These are phyloP conservation scores for Pteruthius melanotis DNA, from an alignment of 2,113 vertebrate genomes.

Conservation along the genomic window DNA sequence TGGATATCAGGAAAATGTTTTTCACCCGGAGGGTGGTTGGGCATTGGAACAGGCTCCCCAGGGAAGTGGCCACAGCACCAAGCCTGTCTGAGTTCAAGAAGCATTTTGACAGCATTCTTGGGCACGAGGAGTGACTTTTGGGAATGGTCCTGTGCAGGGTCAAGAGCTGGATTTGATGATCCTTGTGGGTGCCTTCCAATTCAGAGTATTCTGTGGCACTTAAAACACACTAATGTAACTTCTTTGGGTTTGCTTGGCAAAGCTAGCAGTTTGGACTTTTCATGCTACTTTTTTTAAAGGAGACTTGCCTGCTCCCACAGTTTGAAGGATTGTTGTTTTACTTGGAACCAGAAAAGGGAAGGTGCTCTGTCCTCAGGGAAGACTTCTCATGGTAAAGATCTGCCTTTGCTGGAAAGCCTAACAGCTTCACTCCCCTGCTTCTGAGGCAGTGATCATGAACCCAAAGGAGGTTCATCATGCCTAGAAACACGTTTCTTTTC, in stretches of 20 bases:
- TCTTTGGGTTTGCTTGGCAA: not conserved
- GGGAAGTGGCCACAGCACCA: not conserved
- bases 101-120: not conserved
- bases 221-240: not conserved
- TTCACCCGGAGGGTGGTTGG: not conserved
- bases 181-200: not conserved
- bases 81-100: not conserved
- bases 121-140: not conserved
- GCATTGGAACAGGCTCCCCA: not conserved
- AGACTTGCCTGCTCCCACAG: not conserved
- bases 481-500: not conserved
- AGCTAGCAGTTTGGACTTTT: not conserved
- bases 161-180: not conserved
- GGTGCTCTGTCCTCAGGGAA: fast-evolving
- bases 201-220: not conserved
- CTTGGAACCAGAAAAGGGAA: not conserved
- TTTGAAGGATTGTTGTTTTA: not conserved
- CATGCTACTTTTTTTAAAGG: not conserved
- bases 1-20: not conserved
- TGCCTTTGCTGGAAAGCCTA: not conserved
- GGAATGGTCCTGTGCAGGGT: not conserved
- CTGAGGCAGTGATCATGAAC: not conserved
- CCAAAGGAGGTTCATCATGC: not conserved
- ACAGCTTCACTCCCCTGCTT: not conserved
- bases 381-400: not conserved